Conservation (phyloP, 2,797 vertebrate genomes). For the Notamacropus eugenii region DNA sequence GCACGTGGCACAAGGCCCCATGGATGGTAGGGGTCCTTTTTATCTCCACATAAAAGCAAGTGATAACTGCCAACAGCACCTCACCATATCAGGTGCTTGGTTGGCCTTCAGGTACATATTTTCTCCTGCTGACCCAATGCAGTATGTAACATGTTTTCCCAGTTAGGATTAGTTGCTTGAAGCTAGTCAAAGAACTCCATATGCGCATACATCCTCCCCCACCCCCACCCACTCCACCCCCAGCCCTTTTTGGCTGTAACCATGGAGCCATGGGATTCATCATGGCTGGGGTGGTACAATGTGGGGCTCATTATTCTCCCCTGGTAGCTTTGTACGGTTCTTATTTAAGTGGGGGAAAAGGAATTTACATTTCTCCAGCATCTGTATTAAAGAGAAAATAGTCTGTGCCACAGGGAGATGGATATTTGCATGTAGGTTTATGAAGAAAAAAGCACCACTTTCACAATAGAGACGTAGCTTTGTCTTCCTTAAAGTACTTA, state of each 20-base stretch:
- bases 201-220: conserved; percentile 25
- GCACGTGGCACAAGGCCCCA: not conserved
- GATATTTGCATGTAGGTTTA: conserved; percentile 75
- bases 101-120: conserved; percentile 66
- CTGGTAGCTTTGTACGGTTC: conserved; percentile 69
- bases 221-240: not conserved
- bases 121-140: conserved; percentile 23
- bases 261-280: conserved; percentile 76
- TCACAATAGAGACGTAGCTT: conserved; percentile 65
- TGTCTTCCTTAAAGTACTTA: conserved; percentile 6
- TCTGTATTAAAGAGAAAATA: conserved; percentile 78
- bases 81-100: not conserved
- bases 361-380: conserved; percentile 75
- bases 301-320: conserved; percentile 73
- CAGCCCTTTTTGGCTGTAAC: conserved; percentile 59
- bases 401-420: conserved; percentile 63
- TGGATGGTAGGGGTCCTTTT: not conserved
- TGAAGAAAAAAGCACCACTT: conserved; percentile 71
- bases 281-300: conserved; percentile 65
- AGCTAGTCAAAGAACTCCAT: conserved; percentile 52
- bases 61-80: conserved; percentile 22
- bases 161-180: conserved; percentile 61
- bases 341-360: conserved; percentile 77
- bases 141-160: conserved; percentile 43
- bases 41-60: conserved; percentile 2